phyloP scores from a whole-genome alignment of 2,797 vertebrate species.

The Mionectes olivaceus region DNA sequence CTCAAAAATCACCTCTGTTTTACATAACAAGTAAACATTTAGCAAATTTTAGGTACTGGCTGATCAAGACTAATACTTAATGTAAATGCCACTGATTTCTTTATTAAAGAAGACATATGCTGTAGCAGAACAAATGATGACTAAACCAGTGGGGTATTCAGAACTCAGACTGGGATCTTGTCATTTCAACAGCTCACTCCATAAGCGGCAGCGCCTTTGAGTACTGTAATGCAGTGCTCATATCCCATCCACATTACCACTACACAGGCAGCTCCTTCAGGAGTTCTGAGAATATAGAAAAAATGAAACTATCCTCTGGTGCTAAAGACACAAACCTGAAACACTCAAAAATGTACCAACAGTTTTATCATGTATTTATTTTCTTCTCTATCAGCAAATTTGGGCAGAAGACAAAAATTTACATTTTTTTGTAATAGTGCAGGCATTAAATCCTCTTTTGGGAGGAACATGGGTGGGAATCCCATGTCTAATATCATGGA shows the following conservation, averaged over 20 bases:
- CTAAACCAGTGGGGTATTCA: background rate
- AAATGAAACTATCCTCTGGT: background rate
- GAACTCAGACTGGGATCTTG: background rate
- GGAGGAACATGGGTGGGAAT: background rate
- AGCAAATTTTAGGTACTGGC: background rate
- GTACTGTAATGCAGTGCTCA: background rate
- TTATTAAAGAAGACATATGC: background rate
- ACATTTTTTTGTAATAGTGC: background rate
- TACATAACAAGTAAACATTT: background rate
- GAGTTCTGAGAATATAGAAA: background rate
- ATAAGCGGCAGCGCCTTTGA: background rate
- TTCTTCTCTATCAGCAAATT: background rate
- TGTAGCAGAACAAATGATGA: background rate
- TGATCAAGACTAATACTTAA: background rate
- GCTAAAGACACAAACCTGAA: background rate
- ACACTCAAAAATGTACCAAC: background rate
- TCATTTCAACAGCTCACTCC: background rate
- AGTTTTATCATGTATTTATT: background rate
- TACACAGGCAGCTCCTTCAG: background rate
- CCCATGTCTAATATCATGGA: background rate
- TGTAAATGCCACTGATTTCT: background rate
- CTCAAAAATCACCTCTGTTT: background rate
- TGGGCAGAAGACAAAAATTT: background rate
- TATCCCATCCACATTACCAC: background rate
- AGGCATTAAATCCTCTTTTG: background rate